A percentile compares a stretch with the other conserved stretches of the same genome.
Evolutionary conservation across 1,140 invertebrate genomes (phyloP).

Genomic region (Ceratina australensis): DNA sequence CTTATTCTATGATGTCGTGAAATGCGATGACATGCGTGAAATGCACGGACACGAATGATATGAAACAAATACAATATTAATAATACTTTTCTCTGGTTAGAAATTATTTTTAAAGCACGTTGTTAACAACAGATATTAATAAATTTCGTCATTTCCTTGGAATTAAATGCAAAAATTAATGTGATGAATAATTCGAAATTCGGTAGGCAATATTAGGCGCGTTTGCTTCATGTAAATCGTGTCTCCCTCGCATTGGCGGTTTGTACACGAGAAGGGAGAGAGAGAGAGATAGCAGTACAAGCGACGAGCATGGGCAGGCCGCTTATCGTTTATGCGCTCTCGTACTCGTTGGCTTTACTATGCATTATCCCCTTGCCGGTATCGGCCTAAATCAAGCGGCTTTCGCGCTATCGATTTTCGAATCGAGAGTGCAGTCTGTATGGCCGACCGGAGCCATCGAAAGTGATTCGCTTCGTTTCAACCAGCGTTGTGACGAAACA

Average conservation of each 20-base stretch:
- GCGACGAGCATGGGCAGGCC: slow-evolving; percentile 43
- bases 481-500: not conserved
- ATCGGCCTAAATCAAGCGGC: slow-evolving; percentile 59
- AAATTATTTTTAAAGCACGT: too few species aligned
- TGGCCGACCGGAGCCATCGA: slow-evolving; percentile 50
- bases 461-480: slow-evolving; percentile 51
- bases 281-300: slow-evolving; percentile 22
- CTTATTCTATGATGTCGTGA: too few species aligned
- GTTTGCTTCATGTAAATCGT: slow-evolving; percentile 73
- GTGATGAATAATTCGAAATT: too few species aligned
- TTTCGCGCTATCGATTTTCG: slow-evolving; percentile 58
- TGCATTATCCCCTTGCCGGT: slow-evolving; percentile 60
- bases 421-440: slow-evolving; percentile 28
- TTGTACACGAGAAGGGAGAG: slow-evolving; percentile 29
- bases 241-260: slow-evolving; percentile 53
- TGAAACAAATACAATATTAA: too few species aligned
- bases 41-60: too few species aligned
- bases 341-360: slow-evolving; percentile 63
- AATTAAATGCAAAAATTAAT: too few species aligned
- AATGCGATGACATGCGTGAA: too few species aligned
- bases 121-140: too few species aligned
- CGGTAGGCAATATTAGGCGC: not conserved
- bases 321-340: slow-evolving; percentile 64
- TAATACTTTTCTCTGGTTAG: too few species aligned
- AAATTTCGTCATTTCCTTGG: too few species aligned